A percentile compares a stretch with the other conserved stretches of the same genome.
phyloP scores from a whole-genome alignment of 2,797 vertebrate genomes.

The Choloepus didactylus region DNA sequence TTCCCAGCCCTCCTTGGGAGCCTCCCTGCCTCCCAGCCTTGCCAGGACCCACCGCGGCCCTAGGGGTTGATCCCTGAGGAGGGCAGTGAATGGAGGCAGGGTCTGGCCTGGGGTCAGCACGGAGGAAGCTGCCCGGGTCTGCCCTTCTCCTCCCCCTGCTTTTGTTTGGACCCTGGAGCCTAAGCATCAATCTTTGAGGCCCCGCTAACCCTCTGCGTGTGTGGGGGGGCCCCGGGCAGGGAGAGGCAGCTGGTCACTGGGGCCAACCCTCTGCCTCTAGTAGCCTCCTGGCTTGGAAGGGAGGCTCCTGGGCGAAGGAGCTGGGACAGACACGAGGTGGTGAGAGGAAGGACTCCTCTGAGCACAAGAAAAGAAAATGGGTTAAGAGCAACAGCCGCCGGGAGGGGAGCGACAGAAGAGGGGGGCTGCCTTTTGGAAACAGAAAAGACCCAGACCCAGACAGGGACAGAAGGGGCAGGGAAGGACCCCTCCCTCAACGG shows the following conservation, averaged over 20 bases:
- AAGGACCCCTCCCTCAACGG: not conserved
- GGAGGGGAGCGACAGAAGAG: not conserved
- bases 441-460: constrained; percentile 54
- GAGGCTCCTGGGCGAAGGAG: not conserved
- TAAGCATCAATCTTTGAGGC: not conserved
- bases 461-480: not conserved
- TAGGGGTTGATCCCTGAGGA: not conserved
- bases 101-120: not conserved
- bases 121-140: not conserved
- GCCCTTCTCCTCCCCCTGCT: not conserved
- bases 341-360: not conserved
- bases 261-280: not conserved
- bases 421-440: constrained; percentile 31
- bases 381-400: not conserved
- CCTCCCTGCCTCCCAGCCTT: not conserved
- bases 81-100: not conserved
- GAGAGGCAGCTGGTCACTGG: not conserved
- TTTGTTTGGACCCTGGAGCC: not conserved
- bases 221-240: not conserved
- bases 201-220: not conserved
- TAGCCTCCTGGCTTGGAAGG: not conserved
- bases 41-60: not conserved
- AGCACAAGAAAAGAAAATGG: not conserved
- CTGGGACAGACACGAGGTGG: not conserved
- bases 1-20: not conserved